Evolutionary conservation across 2,113 vertebrate species (phyloP), one percentile per base, ranked within the genome.

Genomic region (Steatornis caripensis): DNA sequence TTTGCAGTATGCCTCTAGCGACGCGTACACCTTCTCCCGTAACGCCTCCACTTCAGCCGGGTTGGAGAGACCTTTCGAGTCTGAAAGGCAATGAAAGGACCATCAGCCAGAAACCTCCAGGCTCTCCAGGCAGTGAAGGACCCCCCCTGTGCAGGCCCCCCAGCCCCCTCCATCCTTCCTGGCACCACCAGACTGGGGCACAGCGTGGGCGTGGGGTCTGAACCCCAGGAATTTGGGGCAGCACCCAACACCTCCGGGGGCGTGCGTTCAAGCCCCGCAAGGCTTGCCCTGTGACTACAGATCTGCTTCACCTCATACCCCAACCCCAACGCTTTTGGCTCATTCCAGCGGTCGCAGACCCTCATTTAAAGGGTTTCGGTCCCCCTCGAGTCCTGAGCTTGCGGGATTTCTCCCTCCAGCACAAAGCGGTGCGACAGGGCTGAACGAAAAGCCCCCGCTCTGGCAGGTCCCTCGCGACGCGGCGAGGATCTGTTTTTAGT

Each of bases 1-100:
- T 98, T 99, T 99, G 98, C 99, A 99, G 96, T 99, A 99, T 2
- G 99, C 99, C 98, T 99, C 99, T 97, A 99, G 98, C 4, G 99
- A 99, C 0, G 99, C 99, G 1, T 99, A 99, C 64, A 99, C 99
- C 95, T 99, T 99, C 98, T 99, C 99, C 89, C 99, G 98, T 64
- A 99, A 97, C 0, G 99, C 99, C 96, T 99, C 99, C 58, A 99
- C 99, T 89, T 99, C 99, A 0, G 99, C 98, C 0, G 99, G 99
- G 98, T 99, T 99, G 5, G 99, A 99, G 64, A 99, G 98, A 37
- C 99, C 99, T 98, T 99, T 99, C 4, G 99, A 99, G 96, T 99
- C 99, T 99, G 96, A 6, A 72, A 71, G 14, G 51, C 19, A 69
- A 34, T 0, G 5, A 54, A 76, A 24, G 26, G 15, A 24, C 36